Conservation (phyloP, 2,888 invertebrate species). For the Acrocera orbiculus region DNA sequence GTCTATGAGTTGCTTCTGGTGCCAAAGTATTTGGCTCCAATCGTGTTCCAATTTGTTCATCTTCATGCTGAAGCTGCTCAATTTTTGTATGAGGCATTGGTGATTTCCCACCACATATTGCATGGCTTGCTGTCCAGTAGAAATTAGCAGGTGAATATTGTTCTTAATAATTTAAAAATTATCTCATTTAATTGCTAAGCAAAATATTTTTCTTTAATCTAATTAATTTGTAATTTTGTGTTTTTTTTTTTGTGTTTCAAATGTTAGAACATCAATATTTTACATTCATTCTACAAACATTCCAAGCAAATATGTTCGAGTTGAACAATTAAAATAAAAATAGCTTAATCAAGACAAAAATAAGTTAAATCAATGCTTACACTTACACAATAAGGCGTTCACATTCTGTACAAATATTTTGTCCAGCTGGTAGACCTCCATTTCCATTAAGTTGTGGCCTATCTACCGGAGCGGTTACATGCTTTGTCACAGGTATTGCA, state of each 20-base stretch:
- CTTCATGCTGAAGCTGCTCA: too few species aligned
- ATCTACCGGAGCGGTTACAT: constrained; percentile 59
- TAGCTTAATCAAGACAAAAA: background rate
- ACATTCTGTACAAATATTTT: constrained; percentile 93
- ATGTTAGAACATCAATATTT: too few species aligned
- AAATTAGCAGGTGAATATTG: constrained; percentile 33
- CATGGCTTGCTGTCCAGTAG: constrained; percentile 63
- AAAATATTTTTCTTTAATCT: too few species aligned
- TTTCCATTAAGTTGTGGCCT: constrained; percentile 46
- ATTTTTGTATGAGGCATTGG: constrained; percentile 33
- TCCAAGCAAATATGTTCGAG: too few species aligned
- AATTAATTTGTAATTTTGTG: too few species aligned
- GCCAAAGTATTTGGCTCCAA: constrained; percentile 39
- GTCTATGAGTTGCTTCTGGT: constrained; percentile 35
- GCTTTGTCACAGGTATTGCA: constrained; percentile 30
- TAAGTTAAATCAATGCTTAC: too few species aligned
- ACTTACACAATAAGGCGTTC: constrained; percentile 96
- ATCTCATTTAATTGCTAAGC: too few species aligned
- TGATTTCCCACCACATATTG: constrained; percentile 45
- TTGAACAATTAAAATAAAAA: too few species aligned
- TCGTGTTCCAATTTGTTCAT: constrained; percentile 32
- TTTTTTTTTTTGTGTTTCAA: too few species aligned
- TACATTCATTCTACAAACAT: too few species aligned
- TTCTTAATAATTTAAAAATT: constrained; percentile 17
- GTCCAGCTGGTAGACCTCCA: constrained; percentile 63